Conservation (phyloP, 2,113 vertebrate genomes). For the Lethenteron camtschaticum region DNA sequence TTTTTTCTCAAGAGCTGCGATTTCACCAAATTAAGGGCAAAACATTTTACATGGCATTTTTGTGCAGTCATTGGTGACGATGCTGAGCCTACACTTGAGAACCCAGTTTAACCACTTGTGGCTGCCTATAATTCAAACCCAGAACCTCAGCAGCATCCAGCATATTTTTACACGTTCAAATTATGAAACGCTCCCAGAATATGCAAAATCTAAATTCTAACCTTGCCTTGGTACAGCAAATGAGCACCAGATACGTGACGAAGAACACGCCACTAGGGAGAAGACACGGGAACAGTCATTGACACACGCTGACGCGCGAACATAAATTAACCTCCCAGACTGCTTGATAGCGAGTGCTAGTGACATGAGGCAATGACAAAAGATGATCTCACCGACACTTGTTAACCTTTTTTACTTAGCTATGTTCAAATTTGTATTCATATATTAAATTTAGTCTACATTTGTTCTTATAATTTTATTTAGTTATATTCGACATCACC, state of each 20-base stretch:
- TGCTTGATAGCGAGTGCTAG: background rate
- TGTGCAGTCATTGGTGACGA: no score
- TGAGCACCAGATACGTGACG: constrained; percentile 58
- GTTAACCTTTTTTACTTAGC: background rate
- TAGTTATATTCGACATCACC: background rate
- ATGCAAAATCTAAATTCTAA: constrained; percentile 14
- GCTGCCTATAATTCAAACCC: no score
- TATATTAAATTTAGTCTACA: background rate
- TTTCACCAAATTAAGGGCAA: no score
- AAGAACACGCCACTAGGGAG: constrained; percentile 54
- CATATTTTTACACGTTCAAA: no score
- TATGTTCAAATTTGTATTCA: background rate
- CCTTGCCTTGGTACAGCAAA: constrained; percentile 61
- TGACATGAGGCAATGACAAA: background rate
- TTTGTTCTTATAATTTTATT: background rate
- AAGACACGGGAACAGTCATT: background rate
- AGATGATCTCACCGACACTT: background rate
- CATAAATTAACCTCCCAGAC: background rate
- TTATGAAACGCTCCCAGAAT: no score
- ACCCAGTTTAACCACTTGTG: no score
- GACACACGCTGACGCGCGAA: background rate
- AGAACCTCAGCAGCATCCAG: no score
- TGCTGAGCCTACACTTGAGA: no score
- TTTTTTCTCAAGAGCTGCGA: no score
- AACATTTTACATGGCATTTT: no score